Evolutionary conservation across 2,113 vertebrate genomes (phyloP).

Genomic region (Shinisaurus crocodilurus): DNA sequence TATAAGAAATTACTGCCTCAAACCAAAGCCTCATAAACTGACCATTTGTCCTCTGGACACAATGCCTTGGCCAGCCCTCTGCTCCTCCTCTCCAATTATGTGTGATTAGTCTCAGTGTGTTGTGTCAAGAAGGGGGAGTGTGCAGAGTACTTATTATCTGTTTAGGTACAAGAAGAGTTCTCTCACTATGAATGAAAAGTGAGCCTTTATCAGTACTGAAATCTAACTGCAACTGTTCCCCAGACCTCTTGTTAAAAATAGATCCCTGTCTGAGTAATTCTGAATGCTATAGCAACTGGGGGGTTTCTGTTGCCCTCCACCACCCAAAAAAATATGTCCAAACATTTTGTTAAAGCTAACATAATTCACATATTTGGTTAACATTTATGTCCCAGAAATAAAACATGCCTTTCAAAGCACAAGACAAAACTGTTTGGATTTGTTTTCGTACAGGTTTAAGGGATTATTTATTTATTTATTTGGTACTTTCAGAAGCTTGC

Average conservation of each 20-base stretch:
- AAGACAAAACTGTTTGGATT: background rate
- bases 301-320: constrained; percentile 29
- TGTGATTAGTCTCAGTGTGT: constrained; percentile 99
- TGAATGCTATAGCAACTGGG: constrained; percentile 36
- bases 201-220: constrained; percentile 82
- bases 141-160: constrained; percentile 89
- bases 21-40: constrained; percentile 99
- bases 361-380: constrained; percentile 35
- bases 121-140: constrained; percentile 98
- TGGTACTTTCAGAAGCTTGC: constrained; percentile 30
- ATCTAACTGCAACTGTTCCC: constrained; percentile 76
- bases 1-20: constrained; percentile 88
- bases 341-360: constrained; percentile 40
- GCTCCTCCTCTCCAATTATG: constrained; percentile 99
- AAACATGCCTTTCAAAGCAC: constrained; percentile 37
- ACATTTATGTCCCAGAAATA: constrained; percentile 37
- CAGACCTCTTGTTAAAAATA: constrained; percentile 65
- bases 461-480: constrained; percentile 17
- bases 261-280: constrained; percentile 62
- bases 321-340: constrained; percentile 32
- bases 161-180: constrained; percentile 88
- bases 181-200: constrained; percentile 85
- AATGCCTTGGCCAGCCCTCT: constrained; percentile 95
- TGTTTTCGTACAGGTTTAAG: constrained; percentile 24
- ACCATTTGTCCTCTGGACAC: constrained; percentile 99